A percentile compares a stretch with the other conserved stretches of the same genome.
Evolutionary conservation across 2,113 vertebrate species (phyloP).

Genomic region (Spizaetus ornatus): DNA sequence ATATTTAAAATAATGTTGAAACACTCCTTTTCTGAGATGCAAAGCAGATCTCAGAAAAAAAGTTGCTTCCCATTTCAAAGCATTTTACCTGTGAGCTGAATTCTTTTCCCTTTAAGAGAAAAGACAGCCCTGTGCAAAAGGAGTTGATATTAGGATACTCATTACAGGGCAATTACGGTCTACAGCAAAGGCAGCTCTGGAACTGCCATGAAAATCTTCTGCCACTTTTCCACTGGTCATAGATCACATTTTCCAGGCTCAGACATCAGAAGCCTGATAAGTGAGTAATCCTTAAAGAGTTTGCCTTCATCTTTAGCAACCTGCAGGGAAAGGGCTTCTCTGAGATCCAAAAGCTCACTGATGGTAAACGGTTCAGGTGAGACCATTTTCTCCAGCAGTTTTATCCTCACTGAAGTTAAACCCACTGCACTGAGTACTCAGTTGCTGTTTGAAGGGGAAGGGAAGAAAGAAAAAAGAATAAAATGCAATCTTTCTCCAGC

Average conservation of each 20-base stretch:
- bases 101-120: neutral
- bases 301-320: constrained; percentile 55
- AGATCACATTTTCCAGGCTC: constrained; percentile 52
- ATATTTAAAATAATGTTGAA: neutral
- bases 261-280: constrained; percentile 47
- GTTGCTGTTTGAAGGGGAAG: constrained; percentile 41
- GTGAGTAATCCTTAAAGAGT: constrained; percentile 53
- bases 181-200: constrained; percentile 9
- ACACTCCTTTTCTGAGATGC: neutral
- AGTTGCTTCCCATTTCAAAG: neutral
- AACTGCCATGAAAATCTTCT: constrained; percentile 48
- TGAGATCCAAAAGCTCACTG: constrained; percentile 56
- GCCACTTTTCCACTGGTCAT: constrained; percentile 28
- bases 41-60: neutral
- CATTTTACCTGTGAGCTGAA: neutral
- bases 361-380: constrained; percentile 41
- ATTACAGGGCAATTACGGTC: constrained; percentile 11
- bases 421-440: neutral
- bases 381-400: constrained; percentile 54
- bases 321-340: constrained; percentile 57
- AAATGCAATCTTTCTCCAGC: neutral
- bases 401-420: constrained; percentile 52
- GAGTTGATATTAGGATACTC: neutral
- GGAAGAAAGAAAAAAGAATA: neutral
- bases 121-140: neutral